Evolutionary conservation across 2,888 invertebrate species (phyloP).

Genomic region (Perizoma flavofasciatum): DNA sequence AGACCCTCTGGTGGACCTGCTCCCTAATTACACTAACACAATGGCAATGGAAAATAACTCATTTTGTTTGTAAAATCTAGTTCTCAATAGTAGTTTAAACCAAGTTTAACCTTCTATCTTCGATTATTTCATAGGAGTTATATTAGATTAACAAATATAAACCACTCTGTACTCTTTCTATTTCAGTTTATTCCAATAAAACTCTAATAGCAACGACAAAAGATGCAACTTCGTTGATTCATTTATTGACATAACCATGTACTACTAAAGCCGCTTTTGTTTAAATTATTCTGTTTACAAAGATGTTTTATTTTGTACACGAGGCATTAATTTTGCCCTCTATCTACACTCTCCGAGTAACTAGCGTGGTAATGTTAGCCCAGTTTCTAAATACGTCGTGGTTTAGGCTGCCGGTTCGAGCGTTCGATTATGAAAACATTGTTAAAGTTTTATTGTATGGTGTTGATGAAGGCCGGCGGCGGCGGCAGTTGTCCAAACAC

Average conservation of each 20-base stretch:
- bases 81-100: too few relatives aligned
- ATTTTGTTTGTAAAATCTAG: too few relatives aligned
- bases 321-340: conserved; percentile 38
- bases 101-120: too few relatives aligned
- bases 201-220: conserved; percentile 12
- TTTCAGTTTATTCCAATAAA: conserved; percentile 18
- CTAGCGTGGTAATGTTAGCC: conserved; percentile 51
- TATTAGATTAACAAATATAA: too few relatives aligned
- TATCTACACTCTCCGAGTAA: conserved; percentile 19
- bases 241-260: conserved; percentile 36
- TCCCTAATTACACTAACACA: too few relatives aligned
- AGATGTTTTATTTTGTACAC: conserved; percentile 50
- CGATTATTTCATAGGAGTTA: too few relatives aligned
- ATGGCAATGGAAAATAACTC: too few relatives aligned
- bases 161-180: neutral
- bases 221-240: conserved; percentile 32
- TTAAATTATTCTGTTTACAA: conserved; percentile 46
- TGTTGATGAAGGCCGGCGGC: conserved; percentile 76
- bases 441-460: conserved; percentile 80
- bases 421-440: conserved; percentile 79
- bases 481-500: conserved; percentile 78
- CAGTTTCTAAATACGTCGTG: conserved; percentile 66
- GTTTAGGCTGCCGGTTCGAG: conserved; percentile 45
- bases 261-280: conserved; percentile 30
- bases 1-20: too few relatives aligned